Conservation (phyloP, 2,113 vertebrate genomes). For the Craseonycteris thonglongyai region DNA sequence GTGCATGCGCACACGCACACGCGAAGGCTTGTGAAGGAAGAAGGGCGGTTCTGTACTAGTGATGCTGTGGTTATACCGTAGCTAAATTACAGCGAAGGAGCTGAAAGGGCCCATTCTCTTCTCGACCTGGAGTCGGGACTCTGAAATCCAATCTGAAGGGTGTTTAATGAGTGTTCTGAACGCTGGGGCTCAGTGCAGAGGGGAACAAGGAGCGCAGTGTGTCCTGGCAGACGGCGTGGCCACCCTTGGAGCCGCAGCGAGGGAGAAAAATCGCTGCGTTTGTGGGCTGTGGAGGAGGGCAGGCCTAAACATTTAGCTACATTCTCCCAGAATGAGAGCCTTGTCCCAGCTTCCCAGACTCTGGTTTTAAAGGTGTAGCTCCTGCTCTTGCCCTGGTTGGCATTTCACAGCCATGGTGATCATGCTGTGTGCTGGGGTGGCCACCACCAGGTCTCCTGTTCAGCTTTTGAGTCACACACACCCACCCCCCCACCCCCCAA, state of each 20-base stretch:
- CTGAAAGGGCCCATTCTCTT: slow-evolving; percentile 81
- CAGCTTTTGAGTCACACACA: not conserved
- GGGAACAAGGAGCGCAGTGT: slow-evolving; percentile 80
- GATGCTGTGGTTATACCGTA: not conserved
- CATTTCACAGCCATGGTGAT: not conserved
- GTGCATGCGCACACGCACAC: fast-evolving
- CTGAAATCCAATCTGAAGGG: slow-evolving; percentile 80
- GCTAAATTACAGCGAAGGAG: slow-evolving; percentile 25
- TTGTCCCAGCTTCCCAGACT: not conserved
- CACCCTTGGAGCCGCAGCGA: slow-evolving; percentile 38
- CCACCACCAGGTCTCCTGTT: not conserved
- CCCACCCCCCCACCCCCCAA: too few relatives aligned
- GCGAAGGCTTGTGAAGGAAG: not conserved
- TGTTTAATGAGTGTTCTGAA: slow-evolving; percentile 76
- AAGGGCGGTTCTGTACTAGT: slow-evolving; percentile 39
- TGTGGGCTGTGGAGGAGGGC: slow-evolving; percentile 44
- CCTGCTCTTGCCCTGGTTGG: not conserved
- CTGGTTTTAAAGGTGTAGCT: not conserved
- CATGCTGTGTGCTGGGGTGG: not conserved
- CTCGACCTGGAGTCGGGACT: slow-evolving; percentile 56
- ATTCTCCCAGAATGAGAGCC: not conserved
- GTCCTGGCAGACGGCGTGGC: not conserved
- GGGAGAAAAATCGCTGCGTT: slow-evolving; percentile 52
- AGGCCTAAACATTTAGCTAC: not conserved
- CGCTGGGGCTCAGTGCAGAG: slow-evolving; percentile 52